Evolutionary conservation across 2,113 vertebrate genomes (phyloP).

Genomic region (Patagioenas fasciata): DNA sequence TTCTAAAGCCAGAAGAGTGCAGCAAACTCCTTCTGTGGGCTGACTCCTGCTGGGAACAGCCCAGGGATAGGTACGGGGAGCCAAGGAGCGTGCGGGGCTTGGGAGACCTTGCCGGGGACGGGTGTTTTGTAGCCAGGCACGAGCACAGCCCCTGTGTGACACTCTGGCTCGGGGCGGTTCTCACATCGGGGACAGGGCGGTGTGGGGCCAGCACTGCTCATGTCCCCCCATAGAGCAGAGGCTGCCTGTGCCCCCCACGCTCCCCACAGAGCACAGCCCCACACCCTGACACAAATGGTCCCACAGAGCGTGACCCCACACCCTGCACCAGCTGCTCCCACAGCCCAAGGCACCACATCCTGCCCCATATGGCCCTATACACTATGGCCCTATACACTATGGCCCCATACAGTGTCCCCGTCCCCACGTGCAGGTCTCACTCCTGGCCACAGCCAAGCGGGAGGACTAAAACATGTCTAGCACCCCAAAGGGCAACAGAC

Average conservation of each 20-base stretch:
- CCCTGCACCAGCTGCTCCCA: background rate
- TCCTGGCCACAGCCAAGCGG: background rate
- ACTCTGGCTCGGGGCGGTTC: background rate
- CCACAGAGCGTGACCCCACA: background rate
- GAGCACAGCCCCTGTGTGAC: background rate
- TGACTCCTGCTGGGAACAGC: background rate
- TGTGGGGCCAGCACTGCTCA: background rate
- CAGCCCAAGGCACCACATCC: background rate
- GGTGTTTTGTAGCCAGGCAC: background rate
- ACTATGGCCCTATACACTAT: rapidly evolving
- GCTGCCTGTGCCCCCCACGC: too few species aligned
- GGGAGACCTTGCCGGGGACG: background rate
- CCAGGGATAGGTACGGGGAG: background rate
- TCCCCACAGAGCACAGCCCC: background rate
- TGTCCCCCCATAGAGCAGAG: too few species aligned
- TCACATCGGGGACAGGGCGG: rapidly evolving
- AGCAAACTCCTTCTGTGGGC: conserved; percentile 20
- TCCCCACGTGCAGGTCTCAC: background rate
- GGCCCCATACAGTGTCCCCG: rapidly evolving
- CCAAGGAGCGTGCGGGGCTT: rapidly evolving
- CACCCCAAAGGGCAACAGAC: background rate
- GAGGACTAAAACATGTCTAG: background rate
- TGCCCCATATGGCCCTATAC: background rate
- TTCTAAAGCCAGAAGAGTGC: conserved; percentile 37
- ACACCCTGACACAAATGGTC: background rate